These are phyloP conservation scores for Rutpela maculata DNA, from an alignment of 2,888 invertebrate genomes.

Conservation along the genomic window DNA sequence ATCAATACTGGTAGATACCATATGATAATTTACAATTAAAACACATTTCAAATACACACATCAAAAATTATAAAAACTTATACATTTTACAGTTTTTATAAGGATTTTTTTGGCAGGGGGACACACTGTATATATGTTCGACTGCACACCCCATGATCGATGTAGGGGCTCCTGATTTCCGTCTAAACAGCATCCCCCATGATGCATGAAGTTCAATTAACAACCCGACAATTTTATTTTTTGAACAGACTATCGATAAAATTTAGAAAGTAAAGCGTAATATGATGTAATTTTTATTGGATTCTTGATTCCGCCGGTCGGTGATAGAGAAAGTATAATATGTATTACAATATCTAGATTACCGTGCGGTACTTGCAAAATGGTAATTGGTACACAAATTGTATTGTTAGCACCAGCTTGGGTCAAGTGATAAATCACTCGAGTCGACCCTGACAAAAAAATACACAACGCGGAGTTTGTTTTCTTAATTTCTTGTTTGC, in stretches of 20 bases:
- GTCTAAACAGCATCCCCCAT: too few species aligned
- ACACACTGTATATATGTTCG: too few species aligned
- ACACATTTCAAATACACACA: too few species aligned
- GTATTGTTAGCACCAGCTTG: neutral
- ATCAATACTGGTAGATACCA: too few species aligned
- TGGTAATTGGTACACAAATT: neutral
- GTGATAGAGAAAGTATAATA: slow-evolving; percentile 18
- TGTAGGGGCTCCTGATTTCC: too few species aligned
- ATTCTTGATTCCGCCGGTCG: neutral
- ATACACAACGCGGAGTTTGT: neutral
- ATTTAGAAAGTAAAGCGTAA: slow-evolving; percentile 14
- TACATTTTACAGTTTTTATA: too few species aligned
- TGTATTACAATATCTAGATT: slow-evolving; percentile 14
- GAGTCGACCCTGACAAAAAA: slow-evolving; percentile 10
- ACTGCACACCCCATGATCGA: too few species aligned
- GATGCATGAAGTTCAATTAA: too few species aligned
- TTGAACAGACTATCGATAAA: neutral
- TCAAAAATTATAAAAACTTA: too few species aligned
- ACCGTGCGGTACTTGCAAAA: neutral
- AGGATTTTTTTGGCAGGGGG: too few species aligned
- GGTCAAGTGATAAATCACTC: neutral
- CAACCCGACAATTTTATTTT: too few species aligned
- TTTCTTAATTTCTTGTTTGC: neutral
- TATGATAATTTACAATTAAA: too few species aligned
- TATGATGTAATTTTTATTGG: slow-evolving; percentile 11